Evolutionary conservation across 2,797 vertebrate genomes (phyloP).

Genomic region (Anabacerthia variegaticeps): DNA sequence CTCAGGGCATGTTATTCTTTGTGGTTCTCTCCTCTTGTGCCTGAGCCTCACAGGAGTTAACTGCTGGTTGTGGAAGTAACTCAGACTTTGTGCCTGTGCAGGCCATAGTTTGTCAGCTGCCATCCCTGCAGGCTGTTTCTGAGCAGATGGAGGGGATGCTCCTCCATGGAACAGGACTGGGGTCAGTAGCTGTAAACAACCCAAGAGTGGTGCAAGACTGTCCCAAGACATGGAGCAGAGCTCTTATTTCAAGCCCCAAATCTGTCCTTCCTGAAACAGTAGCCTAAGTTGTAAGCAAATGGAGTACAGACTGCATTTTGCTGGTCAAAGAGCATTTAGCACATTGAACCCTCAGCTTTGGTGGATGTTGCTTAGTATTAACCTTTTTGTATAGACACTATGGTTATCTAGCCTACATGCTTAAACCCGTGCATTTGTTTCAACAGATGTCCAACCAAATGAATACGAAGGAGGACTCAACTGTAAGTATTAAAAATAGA

Average conservation of each 20-base stretch:
- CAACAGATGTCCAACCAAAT: background rate
- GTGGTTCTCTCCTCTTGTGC: background rate
- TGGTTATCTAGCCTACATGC: background rate
- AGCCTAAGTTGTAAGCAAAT: background rate
- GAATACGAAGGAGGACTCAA: background rate
- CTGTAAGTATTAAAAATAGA: background rate
- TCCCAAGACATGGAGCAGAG: background rate
- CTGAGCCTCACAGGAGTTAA: background rate
- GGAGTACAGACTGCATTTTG: background rate
- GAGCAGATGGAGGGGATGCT: background rate
- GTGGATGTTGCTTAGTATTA: background rate
- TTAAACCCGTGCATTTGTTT: slow-evolving; percentile 11
- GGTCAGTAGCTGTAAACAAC: background rate
- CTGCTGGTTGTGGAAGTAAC: background rate
- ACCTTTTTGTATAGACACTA: background rate
- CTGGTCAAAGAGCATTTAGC: background rate
- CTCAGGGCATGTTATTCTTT: background rate
- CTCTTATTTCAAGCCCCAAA: background rate
- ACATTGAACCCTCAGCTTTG: background rate
- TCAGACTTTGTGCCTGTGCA: background rate
- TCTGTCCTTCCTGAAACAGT: background rate
- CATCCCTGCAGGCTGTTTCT: background rate
- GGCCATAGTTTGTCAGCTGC: background rate
- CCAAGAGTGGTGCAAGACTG: background rate
- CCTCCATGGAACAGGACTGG: background rate